phyloP scores from a whole-genome alignment of 2,113 vertebrate genomes.

The Heterotilapia buettikoferi region DNA sequence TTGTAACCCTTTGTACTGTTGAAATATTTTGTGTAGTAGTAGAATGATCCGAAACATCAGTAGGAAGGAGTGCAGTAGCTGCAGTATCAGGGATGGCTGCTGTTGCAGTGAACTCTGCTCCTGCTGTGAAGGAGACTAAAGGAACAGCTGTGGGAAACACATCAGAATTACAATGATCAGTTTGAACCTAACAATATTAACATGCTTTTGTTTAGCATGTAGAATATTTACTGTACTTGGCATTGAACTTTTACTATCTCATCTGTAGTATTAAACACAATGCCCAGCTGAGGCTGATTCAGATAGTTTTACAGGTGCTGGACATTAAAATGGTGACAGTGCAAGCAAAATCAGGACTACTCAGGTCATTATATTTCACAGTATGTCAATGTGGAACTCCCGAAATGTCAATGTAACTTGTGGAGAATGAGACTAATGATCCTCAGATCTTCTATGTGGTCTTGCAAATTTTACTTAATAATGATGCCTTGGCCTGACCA shows the following conservation, averaged over 20 bases:
- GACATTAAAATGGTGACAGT: neutral
- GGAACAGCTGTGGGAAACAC: neutral
- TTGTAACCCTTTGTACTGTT: neutral
- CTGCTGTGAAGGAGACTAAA: neutral
- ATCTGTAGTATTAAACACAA: neutral
- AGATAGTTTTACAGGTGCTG: neutral
- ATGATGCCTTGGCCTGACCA: neutral
- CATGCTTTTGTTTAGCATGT: neutral
- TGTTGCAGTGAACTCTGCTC: neutral
- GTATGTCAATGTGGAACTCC: neutral
- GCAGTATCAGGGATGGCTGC: neutral
- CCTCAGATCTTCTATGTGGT: neutral
- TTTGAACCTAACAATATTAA: neutral
- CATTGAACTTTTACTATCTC: neutral
- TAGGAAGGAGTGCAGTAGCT: neutral
- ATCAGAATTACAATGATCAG: neutral
- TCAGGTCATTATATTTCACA: neutral
- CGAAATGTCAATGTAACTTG: neutral
- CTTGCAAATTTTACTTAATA: neutral
- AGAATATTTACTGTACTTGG: neutral
- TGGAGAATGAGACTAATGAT: neutral
- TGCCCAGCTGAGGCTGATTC: neutral
- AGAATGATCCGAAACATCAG: neutral
- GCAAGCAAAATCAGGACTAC: neutral
- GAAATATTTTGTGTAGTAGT: neutral